A percentile compares a stretch with the other conserved stretches of the same genome.
Conservation (phyloP, 1,140 invertebrate genomes). For the Acromyrmex charruanus region DNA sequence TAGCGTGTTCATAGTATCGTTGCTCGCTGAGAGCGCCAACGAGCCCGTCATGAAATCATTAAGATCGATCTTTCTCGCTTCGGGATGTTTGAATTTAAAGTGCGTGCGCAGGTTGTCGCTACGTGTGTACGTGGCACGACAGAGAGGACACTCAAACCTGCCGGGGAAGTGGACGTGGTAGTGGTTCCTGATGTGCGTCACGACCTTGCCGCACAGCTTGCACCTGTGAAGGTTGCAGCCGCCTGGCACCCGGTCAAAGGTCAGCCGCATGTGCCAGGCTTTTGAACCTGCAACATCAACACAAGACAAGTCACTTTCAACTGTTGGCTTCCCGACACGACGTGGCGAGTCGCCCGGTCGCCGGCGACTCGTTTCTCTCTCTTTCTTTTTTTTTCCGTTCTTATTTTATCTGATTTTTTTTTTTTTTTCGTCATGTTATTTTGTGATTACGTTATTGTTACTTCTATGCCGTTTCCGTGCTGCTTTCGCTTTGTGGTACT, state of each 20-base stretch:
- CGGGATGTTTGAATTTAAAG: conserved; percentile 96
- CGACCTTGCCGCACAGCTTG: conserved; percentile 96
- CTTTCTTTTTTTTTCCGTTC: conserved; percentile 52
- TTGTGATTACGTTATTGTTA: conserved; percentile 43
- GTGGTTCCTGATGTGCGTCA: conserved; percentile 96
- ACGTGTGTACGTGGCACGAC: conserved; percentile 94
- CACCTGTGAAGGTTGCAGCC: conserved; percentile 95
- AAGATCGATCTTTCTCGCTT: conserved; percentile 93
- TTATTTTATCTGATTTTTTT: conserved; percentile 30
- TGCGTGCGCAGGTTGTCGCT: conserved; percentile 95
- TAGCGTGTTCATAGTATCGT: conserved; percentile 87
- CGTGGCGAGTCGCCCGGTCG: conserved; percentile 76
- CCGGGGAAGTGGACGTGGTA: conserved; percentile 96
- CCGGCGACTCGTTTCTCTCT: conserved; percentile 62
- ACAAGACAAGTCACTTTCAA: conserved; percentile 88
- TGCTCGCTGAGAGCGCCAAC: conserved; percentile 86
- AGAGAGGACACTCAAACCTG: conserved; percentile 94
- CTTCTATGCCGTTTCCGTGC: conserved; percentile 35
- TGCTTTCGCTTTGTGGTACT: conserved; percentile 47
- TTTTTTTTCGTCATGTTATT: conserved; percentile 39
- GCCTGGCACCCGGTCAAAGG: conserved; percentile 95
- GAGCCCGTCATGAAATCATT: conserved; percentile 86
- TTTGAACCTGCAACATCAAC: conserved; percentile 94
- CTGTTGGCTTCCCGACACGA: conserved; percentile 80
- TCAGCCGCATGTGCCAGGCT: conserved; percentile 96